phyloP scores from a whole-genome alignment of 2,113 vertebrate genomes.

The Ictalurus punctatus region DNA sequence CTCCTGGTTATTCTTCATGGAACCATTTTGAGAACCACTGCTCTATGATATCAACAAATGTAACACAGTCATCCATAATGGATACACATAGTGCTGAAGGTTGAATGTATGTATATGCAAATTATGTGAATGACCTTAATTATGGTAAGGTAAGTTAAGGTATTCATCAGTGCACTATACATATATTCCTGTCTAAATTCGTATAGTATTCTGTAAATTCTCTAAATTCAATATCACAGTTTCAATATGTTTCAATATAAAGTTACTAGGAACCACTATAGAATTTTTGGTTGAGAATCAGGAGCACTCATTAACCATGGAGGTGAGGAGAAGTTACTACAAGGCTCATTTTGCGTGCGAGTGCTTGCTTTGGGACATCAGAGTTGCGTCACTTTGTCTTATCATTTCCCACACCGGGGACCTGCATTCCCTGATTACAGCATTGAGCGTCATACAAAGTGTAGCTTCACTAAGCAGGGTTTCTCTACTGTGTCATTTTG shows the following conservation, averaged over 20 bases:
- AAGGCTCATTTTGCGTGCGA: constrained; percentile 27
- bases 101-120: background rate
- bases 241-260: background rate
- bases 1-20: background rate
- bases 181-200: background rate
- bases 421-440: constrained; percentile 51
- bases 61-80: background rate
- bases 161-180: background rate
- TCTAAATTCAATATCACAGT: background rate
- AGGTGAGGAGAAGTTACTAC: background rate
- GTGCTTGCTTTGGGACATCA: constrained; percentile 40
- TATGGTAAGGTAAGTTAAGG: no score
- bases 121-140: background rate
- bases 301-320: background rate
- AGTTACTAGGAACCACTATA: background rate
- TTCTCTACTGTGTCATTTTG: background rate
- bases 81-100: background rate
- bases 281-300: background rate
- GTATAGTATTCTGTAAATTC: background rate
- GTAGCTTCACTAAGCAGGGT: background rate
- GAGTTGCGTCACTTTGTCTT: constrained; percentile 51
- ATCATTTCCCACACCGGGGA: constrained; percentile 38
- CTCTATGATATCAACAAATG: background rate
- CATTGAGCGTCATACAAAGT: background rate
- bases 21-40: background rate